Conservation (phyloP, 2,797 vertebrate genomes). For the Clarias platycephalus region DNA sequence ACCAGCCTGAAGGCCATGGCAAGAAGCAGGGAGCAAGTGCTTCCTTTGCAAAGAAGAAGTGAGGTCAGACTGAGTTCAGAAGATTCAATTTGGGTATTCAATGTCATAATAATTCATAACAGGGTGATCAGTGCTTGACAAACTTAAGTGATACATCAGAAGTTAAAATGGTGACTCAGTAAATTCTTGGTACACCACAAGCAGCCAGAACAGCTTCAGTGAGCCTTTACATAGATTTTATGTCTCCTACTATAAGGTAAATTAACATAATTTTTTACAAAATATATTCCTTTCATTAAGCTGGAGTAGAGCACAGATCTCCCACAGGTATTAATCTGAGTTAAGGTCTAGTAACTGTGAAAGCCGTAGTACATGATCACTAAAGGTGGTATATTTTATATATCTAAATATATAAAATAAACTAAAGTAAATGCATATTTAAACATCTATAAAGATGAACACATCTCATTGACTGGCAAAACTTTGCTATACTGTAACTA, state of each 20-base stretch:
- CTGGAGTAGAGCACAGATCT: background rate
- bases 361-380: background rate
- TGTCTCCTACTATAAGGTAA: background rate
- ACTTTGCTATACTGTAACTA: no score
- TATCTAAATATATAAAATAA: background rate
- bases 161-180: background rate
- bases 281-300: background rate
- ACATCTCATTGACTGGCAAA: background rate
- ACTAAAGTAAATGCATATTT: background rate
- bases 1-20: constrained; percentile 31
- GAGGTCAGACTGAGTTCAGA: constrained; percentile 51
- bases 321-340: background rate
- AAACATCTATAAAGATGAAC: background rate
- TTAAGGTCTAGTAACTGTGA: background rate
- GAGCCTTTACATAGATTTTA: background rate
- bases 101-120: constrained; percentile 23
- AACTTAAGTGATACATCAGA: background rate
- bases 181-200: background rate
- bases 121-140: constrained; percentile 4
- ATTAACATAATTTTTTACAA: background rate
- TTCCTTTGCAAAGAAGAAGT: constrained; percentile 5
- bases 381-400: no score
- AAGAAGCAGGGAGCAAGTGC: constrained; percentile 29
- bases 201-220: background rate
- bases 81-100: constrained; percentile 31